phyloP scores from a whole-genome alignment of 2,113 vertebrate genomes.

The Tragelaphus imberbis region DNA sequence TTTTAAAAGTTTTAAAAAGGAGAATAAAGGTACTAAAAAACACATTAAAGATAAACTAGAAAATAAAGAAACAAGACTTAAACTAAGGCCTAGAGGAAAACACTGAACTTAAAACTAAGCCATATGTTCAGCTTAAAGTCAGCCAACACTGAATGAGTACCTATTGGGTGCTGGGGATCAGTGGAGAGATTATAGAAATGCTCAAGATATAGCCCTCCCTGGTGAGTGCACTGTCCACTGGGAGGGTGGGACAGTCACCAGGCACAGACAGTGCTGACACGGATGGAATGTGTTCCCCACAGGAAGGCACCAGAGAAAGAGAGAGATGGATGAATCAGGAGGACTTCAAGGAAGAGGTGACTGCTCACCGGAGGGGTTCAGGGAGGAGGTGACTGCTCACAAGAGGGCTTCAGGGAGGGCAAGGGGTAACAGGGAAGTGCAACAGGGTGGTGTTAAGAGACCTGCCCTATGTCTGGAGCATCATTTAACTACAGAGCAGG shows the following conservation, averaged over 20 bases:
- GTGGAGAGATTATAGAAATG: not conserved
- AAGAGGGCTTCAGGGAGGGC: not conserved
- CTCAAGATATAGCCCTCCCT: not conserved
- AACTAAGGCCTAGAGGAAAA: not conserved
- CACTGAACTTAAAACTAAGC: not conserved
- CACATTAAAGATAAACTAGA: not conserved
- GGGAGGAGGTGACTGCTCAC: not conserved
- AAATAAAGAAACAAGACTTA: not conserved
- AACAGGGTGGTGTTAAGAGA: not conserved
- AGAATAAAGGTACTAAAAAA: not conserved
- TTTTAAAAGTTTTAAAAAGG: not conserved
- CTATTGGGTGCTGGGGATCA: not conserved
- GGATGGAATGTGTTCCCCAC: too few species aligned
- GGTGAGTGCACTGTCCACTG: rapidly evolving
- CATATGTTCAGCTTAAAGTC: not conserved
- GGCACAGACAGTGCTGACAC: not conserved
- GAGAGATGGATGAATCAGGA: not conserved
- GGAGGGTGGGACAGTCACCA: not conserved
- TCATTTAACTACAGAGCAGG: too few species aligned
- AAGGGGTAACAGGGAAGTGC: not conserved
- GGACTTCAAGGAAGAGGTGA: not conserved
- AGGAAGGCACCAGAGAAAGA: not conserved
- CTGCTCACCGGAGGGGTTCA: not conserved
- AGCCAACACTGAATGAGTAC: not conserved
- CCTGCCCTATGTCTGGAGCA: not conserved